These are phyloP conservation scores for Gallirallus australis DNA, from an alignment of 2,797 vertebrate genomes.

Conservation along the genomic window DNA sequence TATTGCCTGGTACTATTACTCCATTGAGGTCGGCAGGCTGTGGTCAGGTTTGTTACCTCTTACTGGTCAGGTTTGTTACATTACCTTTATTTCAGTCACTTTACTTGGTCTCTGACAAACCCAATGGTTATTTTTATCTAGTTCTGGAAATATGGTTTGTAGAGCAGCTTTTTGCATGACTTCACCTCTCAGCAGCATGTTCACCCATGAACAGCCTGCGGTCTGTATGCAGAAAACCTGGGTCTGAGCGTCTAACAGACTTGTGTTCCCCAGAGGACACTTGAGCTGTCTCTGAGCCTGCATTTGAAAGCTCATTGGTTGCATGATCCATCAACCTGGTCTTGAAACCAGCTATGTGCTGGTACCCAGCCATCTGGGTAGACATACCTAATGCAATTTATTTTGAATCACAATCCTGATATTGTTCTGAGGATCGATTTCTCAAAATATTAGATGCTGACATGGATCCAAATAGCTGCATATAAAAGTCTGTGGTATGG, in stretches of 20 bases:
- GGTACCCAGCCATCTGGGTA: neutral
- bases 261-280: neutral
- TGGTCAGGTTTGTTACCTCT: neutral
- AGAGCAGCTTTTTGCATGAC: neutral
- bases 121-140: neutral
- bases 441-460: conserved; percentile 25
- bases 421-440: neutral
- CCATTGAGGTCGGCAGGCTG: neutral
- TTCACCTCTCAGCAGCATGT: neutral
- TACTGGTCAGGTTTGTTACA: neutral
- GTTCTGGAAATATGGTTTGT: neutral
- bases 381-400: neutral
- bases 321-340: neutral
- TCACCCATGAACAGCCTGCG: neutral
- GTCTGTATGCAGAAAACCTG: neutral
- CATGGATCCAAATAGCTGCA: conserved; percentile 38
- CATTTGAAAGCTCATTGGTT: neutral
- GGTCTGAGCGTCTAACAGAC: neutral
- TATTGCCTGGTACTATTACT: neutral
- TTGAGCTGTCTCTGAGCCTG: neutral
- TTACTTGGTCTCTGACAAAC: neutral
- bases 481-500: neutral
- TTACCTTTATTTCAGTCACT: neutral
- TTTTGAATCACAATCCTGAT: conserved; percentile 15
- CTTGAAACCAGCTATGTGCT: neutral